Conservation (phyloP, 2,888 invertebrate species). For the Onthophagus sagittarius region DNA sequence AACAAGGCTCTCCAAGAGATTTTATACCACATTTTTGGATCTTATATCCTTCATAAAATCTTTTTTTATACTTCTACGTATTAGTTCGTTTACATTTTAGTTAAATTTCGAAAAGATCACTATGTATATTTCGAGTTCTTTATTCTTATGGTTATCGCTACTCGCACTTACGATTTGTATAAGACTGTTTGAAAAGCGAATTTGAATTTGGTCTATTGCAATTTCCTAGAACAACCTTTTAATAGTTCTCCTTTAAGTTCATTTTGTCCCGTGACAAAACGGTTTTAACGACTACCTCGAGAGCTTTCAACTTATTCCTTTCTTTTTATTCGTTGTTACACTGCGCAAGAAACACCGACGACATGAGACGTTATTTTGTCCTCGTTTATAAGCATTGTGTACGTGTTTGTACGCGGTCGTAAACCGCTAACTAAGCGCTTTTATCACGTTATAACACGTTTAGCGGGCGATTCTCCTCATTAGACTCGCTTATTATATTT, state of each 20-base stretch:
- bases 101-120: too few relatives aligned
- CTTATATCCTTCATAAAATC: too few relatives aligned
- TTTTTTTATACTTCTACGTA: too few relatives aligned
- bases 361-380: neutral
- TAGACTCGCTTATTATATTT: neutral
- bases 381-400: neutral
- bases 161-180: too few relatives aligned
- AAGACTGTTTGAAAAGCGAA: neutral
- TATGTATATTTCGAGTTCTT: too few relatives aligned
- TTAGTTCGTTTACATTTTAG: too few relatives aligned
- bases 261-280: neutral
- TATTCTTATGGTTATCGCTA: too few relatives aligned
- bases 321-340: neutral
- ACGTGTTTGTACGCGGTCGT: neutral
- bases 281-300: neutral
- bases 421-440: neutral
- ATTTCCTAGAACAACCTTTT: neutral
- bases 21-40: too few relatives aligned
- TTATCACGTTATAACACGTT: neutral
- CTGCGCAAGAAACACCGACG: neutral
- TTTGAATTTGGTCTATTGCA: neutral
- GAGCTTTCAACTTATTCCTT: neutral
- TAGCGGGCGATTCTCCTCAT: neutral
- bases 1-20: too few relatives aligned
- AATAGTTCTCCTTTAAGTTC: neutral